A percentile compares a stretch with the other conserved stretches of the same genome.
phyloP scores from a whole-genome alignment of 1,140 invertebrate species.

The Drosophila insularis region DNA sequence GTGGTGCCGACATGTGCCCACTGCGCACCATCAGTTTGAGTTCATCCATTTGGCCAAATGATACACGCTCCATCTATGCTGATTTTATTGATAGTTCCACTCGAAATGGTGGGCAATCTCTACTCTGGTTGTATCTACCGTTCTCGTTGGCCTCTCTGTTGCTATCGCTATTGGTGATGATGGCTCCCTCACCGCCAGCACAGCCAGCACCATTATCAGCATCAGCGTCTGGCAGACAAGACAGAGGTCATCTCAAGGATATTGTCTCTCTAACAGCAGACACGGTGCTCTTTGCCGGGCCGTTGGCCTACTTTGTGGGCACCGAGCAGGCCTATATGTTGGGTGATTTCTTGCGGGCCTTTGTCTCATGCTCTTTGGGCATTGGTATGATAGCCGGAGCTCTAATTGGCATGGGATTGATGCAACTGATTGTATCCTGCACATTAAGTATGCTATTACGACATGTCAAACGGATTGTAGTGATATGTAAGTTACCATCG shows the following conservation, averaged over 20 bases:
- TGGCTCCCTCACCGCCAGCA: conserved; percentile 64
- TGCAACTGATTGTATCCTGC: conserved; percentile 86
- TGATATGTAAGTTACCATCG: conserved; percentile 83
- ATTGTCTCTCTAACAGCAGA: conserved; percentile 62
- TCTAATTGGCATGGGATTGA: conserved; percentile 85
- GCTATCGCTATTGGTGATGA: conserved; percentile 82
- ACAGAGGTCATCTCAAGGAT: conserved; percentile 69
- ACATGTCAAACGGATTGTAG: conserved; percentile 86
- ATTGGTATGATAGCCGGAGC: conserved; percentile 85
- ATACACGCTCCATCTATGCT: conserved; percentile 51
- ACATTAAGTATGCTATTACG: conserved; percentile 87
- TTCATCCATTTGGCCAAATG: conserved; percentile 32
- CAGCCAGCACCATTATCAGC: conserved; percentile 37
- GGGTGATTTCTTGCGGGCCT: conserved; percentile 85
- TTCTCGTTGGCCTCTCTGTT: conserved; percentile 84
- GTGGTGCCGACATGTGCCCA: conserved; percentile 84
- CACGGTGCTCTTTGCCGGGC: conserved; percentile 85
- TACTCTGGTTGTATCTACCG: conserved; percentile 85
- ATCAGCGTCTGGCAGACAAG: conserved; percentile 33
- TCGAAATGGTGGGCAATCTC: conserved; percentile 82
- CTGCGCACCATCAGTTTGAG: conserved; percentile 34
- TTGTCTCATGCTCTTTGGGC: conserved; percentile 85
- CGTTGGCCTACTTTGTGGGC: conserved; percentile 87
- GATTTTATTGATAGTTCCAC: conserved; percentile 64
- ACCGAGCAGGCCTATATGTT: conserved; percentile 88